Conservation (phyloP, 2,113 vertebrate species). For the Nicator chloris region DNA sequence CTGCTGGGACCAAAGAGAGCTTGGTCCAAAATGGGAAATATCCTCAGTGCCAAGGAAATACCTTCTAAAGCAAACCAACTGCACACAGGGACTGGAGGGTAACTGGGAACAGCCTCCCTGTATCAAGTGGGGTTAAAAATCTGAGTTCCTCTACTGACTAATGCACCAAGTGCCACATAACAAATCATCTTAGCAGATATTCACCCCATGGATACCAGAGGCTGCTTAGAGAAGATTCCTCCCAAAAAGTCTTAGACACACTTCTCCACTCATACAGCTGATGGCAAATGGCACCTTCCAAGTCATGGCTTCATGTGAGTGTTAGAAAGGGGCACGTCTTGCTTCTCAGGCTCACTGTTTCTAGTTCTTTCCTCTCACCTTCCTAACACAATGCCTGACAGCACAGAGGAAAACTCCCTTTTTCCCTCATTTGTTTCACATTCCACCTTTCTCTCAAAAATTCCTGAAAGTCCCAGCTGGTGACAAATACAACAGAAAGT, state of each 20-base stretch:
- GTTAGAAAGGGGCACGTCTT: background rate
- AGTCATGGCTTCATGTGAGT: background rate
- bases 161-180: background rate
- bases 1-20: background rate
- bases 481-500: background rate
- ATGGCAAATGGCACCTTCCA: background rate
- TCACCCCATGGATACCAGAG: background rate
- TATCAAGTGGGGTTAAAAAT: background rate
- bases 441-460: background rate
- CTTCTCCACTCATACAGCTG: background rate
- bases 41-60: background rate
- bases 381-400: background rate
- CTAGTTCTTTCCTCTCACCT: background rate
- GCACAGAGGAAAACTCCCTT: background rate
- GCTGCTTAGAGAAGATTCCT: background rate
- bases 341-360: background rate
- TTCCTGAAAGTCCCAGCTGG: background rate
- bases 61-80: background rate
- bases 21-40: background rate
- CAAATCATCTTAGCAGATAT: background rate
- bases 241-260: background rate
- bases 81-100: background rate
- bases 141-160: background rate
- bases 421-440: background rate
- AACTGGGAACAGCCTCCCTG: background rate